phyloP scores from a whole-genome alignment of 2,888 invertebrate species.

The Quadroppia sp. region DNA sequence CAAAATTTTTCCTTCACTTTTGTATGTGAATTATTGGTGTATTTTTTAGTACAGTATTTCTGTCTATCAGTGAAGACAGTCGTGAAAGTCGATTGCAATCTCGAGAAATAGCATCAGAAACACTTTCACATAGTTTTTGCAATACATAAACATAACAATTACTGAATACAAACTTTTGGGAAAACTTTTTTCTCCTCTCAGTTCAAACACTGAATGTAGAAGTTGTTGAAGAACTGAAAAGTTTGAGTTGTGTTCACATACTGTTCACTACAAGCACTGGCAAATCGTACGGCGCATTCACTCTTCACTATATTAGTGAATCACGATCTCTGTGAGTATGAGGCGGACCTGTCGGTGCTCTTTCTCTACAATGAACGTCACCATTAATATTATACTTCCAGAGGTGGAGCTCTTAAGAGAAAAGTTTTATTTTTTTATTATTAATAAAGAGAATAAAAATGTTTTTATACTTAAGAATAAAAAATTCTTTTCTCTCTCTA shows the following conservation, averaged over 20 bases:
- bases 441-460: neutral
- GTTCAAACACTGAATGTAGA: neutral
- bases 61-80: neutral
- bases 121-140: neutral
- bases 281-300: neutral
- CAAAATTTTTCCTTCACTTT: neutral
- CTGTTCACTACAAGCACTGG: neutral
- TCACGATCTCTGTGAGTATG: conserved; percentile 1
- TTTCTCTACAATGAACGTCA: conserved; percentile 32
- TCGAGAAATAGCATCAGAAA: neutral
- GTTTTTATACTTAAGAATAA: neutral
- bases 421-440: neutral
- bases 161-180: too few species aligned
- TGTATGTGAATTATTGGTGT: too few species aligned
- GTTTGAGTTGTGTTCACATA: neutral
- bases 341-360: conserved; percentile 34
- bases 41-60: neutral
- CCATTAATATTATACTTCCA: conserved; percentile 29
- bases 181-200: neutral
- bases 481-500: neutral
- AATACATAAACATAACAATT: neutral
- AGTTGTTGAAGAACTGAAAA: neutral
- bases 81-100: neutral
- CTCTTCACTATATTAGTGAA: conserved; percentile 10
- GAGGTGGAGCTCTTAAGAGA: conserved; percentile 1